Base-by-base conservation (phyloP, 2,797 vertebrate species). In the Labeo calbasu region DNA sequence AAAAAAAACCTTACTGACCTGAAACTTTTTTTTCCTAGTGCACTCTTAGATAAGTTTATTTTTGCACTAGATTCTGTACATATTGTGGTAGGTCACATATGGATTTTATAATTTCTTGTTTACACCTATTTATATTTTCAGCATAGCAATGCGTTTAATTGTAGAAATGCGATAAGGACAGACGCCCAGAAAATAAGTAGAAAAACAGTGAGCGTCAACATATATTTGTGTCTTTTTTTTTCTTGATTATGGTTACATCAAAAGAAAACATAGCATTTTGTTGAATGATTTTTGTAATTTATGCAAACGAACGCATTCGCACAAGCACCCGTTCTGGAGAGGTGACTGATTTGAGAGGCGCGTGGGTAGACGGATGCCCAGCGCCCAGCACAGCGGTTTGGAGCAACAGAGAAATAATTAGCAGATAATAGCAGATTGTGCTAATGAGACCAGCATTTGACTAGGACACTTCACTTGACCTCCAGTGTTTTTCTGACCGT, bases 361-460 rank as follows among this genome's bases (percentile, higher is more conserved):
- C 89, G 89, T 88, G 89, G 90, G 88, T 76, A 86, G 82, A 89
- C 89, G 84, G 77, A 72, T 87, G 86, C 84, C 90, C 84, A 89
- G 84, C 68, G 91, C 89, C 92, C 92, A 92, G 92, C 93, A 84
- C 91, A 89, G 90, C n/a, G 87, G 84, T 88, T 88, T 82, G 77
- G 83, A 81, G 81, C 86, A 90, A 83, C 87, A 84, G 73, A 86
- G 86, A 94, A 95, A 95, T 94, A 94, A 96, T 95, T 95, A 95
- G 92, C 92, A 93, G 93, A 92, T 93, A 94, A 91, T 93, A 93
- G 90, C 91, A 63, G 94, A 94, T 93, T 93, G 92, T 89, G 73
- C 93, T 95, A 95, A 95, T 95, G 94, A 96, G 94, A 94, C 92
- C 87, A 92, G 91, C 93, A 93, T 94, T 95, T 94, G 91, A 94